A percentile compares a stretch with the other conserved stretches of the same genome.
These are phyloP conservation scores for Porites lobata DNA, from an alignment of 92 coral and sea anemone genomes.

Conservation along the genomic window DNA sequence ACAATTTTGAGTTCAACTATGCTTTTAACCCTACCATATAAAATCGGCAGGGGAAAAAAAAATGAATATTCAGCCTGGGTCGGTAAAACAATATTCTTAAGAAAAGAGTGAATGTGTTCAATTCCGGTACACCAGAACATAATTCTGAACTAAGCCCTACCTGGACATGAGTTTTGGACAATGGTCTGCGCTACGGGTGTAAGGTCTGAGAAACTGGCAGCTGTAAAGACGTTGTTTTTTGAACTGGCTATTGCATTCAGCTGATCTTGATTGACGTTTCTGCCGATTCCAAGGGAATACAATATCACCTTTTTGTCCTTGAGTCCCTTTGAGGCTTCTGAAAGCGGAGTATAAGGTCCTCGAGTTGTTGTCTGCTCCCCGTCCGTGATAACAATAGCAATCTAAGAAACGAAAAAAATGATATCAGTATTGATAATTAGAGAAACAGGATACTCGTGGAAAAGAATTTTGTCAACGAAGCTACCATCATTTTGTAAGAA, in stretches of 20 bases:
- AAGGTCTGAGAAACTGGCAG: slow-evolving; percentile 22
- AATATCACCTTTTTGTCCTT: slow-evolving; percentile 61
- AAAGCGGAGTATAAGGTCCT: slow-evolving; percentile 42
- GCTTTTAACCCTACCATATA: too few relatives aligned
- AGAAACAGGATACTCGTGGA: too few relatives aligned
- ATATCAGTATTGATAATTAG: too few relatives aligned
- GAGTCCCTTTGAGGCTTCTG: slow-evolving; percentile 46
- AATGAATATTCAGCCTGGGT: too few relatives aligned
- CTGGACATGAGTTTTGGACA: slow-evolving; percentile 37
- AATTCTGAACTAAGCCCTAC: neutral
- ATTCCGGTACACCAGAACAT: too few relatives aligned
- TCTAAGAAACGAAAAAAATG: slow-evolving; percentile 13
- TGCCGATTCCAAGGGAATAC: slow-evolving; percentile 66
- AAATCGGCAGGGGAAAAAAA: too few relatives aligned
- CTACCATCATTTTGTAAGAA: too few relatives aligned
- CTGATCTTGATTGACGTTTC: slow-evolving; percentile 8
- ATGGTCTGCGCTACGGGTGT: slow-evolving; percentile 30
- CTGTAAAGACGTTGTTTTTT: slow-evolving; percentile 33
- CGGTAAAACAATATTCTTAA: too few relatives aligned
- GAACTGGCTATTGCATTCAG: slow-evolving; percentile 46
- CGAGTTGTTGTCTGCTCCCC: slow-evolving; percentile 65
- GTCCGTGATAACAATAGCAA: slow-evolving; percentile 69
- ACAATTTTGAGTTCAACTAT: too few relatives aligned
- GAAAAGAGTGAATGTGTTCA: too few relatives aligned
- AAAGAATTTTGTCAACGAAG: too few relatives aligned